phyloP scores from a whole-genome alignment of 2,888 invertebrate genomes.

The Drosophila siamana region DNA sequence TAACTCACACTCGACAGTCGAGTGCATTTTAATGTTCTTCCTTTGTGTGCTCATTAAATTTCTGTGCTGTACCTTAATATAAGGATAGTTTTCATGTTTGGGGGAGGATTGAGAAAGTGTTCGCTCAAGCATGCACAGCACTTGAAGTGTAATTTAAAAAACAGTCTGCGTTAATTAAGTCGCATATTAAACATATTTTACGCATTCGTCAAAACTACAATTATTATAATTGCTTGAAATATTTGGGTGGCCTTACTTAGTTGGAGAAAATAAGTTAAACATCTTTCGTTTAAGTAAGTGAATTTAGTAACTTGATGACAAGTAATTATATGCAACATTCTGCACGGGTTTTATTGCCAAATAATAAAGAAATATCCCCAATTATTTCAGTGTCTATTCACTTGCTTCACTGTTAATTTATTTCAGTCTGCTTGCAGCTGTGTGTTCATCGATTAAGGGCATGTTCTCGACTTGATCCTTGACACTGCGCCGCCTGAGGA shows the following conservation, averaged over 20 bases:
- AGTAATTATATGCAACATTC: not conserved
- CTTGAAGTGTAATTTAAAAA: constrained; percentile 8
- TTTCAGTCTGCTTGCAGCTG: not conserved
- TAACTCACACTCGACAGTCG: constrained; percentile 1
- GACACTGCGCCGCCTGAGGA: constrained; percentile 4
- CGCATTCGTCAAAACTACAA: not conserved
- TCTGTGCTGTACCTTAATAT: not conserved
- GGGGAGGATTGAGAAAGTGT: not conserved
- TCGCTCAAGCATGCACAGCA: constrained; percentile 8
- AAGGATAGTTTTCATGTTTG: not conserved
- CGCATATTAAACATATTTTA: constrained; percentile 2
- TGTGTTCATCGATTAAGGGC: not conserved
- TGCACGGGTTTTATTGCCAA: no score
- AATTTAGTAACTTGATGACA: not conserved
- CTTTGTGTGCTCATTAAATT: constrained; percentile 6
- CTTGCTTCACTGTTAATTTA: constrained; percentile 2
- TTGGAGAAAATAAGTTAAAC: no score
- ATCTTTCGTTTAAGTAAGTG: not conserved
- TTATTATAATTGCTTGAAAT: not conserved
- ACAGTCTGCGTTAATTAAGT: constrained; percentile 6
- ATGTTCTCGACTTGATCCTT: constrained; percentile 6
- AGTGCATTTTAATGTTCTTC: not conserved
- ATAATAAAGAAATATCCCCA: no score
- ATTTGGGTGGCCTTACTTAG: not conserved
- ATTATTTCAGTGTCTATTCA: no score